Conservation (phyloP, 2,113 vertebrate genomes). For the Turdus rufiventris region DNA sequence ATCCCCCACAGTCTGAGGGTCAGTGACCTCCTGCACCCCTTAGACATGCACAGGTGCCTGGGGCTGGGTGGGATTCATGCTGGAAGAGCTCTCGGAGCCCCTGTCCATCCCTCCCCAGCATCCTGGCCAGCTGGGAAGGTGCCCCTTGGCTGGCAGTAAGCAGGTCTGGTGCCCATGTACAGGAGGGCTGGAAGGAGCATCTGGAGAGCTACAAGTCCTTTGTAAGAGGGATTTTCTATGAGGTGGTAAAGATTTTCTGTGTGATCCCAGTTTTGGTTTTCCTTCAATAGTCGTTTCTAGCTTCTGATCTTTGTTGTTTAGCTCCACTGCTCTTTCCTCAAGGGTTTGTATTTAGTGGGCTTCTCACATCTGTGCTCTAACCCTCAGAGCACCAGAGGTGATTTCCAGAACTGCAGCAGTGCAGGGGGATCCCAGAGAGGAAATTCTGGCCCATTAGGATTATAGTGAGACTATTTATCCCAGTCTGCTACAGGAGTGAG, state of each 20-base stretch:
- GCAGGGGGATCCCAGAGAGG: background rate
- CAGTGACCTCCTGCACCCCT: background rate
- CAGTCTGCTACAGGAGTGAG: background rate
- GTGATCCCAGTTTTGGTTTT: background rate
- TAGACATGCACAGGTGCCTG: too few species aligned
- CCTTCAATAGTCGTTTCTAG: background rate
- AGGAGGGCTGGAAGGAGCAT: background rate
- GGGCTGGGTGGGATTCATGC: background rate
- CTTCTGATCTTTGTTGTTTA: background rate
- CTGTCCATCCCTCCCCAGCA: background rate
- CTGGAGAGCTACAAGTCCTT: background rate
- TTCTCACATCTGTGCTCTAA: background rate
- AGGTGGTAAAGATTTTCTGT: background rate
- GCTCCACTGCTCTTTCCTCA: background rate
- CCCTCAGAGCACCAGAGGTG: background rate
- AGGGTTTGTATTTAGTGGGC: background rate
- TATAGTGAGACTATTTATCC: background rate
- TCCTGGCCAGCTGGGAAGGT: background rate
- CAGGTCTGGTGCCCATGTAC: background rate
- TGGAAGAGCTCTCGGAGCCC: background rate
- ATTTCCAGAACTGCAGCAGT: background rate
- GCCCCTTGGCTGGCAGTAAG: background rate
- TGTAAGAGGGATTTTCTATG: background rate
- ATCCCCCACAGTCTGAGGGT: background rate
- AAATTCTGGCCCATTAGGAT: accelerated